phyloP scores from a whole-genome alignment of 2,888 invertebrate species.

The Mythimna albipuncta region DNA sequence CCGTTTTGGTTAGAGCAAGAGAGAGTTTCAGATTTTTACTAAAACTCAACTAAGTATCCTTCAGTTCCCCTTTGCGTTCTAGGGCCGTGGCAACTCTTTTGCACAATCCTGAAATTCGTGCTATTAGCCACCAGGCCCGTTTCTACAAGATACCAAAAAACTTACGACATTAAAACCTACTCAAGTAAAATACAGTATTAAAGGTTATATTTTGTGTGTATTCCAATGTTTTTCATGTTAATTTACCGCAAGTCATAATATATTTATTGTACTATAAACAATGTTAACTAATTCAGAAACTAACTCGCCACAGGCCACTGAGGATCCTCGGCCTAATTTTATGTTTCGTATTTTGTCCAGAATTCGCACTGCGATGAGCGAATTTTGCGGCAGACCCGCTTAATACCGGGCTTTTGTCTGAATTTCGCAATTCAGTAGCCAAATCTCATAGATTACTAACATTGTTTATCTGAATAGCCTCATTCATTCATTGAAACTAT shows the following conservation, averaged over 20 bases:
- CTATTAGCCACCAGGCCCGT: no score
- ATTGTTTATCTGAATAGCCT: constrained; percentile 9
- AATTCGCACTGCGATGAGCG: constrained; percentile 28
- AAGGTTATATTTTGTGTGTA: not conserved
- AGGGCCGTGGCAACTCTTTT: no score
- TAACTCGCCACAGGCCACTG: constrained; percentile 23
- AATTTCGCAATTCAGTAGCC: constrained; percentile 30
- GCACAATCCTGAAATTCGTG: no score
- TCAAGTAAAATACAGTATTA: not conserved
- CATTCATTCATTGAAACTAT: constrained; percentile 14
- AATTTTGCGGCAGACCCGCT: constrained; percentile 41
- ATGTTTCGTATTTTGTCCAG: constrained; percentile 33
- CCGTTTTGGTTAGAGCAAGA: no score
- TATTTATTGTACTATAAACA: constrained; percentile 37
- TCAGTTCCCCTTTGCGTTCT: no score
- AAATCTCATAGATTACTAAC: constrained; percentile 30
- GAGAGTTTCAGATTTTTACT: no score
- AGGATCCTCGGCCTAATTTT: constrained; percentile 45
- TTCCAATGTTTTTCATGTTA: constrained; percentile 9
- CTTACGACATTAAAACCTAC: not conserved
- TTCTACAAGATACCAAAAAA: no score
- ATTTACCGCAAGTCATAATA: constrained; percentile 15
- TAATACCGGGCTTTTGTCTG: constrained; percentile 37
- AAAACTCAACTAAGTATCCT: no score
- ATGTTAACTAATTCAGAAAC: constrained; percentile 45